Evolutionary conservation across 2,797 vertebrate genomes (phyloP).

Genomic region (Pseudochromis fuscus): DNA sequence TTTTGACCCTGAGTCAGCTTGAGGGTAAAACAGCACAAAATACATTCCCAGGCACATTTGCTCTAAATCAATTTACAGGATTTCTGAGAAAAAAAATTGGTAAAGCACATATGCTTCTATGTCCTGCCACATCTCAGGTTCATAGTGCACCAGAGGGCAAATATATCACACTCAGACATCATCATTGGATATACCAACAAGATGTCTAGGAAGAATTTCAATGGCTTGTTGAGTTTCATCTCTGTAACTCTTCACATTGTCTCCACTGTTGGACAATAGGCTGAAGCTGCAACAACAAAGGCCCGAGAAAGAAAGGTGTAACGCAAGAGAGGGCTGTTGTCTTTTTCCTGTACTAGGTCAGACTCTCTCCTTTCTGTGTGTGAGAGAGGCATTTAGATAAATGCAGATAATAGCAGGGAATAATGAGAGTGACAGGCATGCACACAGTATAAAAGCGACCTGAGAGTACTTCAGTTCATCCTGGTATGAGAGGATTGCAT

Average conservation of each 20-base stretch:
- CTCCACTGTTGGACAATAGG: constrained; percentile 63
- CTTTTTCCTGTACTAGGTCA: constrained; percentile 73
- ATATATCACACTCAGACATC: constrained; percentile 33
- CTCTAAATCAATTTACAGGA: background rate
- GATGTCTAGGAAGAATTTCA: constrained; percentile 54
- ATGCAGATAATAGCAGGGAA: constrained; percentile 55
- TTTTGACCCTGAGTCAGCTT: background rate
- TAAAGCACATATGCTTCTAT: constrained; percentile 11
- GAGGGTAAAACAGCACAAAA: background rate
- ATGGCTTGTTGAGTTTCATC: constrained; percentile 71
- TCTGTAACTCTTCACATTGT: constrained; percentile 61
- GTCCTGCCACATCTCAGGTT: constrained; percentile 24
- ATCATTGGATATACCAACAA: constrained; percentile 58
- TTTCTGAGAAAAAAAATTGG: background rate
- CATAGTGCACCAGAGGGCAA: background rate
- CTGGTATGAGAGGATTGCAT: constrained; percentile 41
- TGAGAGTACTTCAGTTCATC: constrained; percentile 30
- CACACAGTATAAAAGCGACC: constrained; percentile 70
- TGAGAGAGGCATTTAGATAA: constrained; percentile 53
- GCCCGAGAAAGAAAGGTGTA: constrained; percentile 40
- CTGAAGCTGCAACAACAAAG: constrained; percentile 60
- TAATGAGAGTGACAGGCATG: constrained; percentile 51
- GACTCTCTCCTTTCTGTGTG: constrained; percentile 48
- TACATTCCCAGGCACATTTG: background rate
- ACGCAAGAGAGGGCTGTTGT: constrained; percentile 55